These are phyloP conservation scores for Nerophis lumbriciformis DNA, from an alignment of 2,113 vertebrate species.

Conservation along the genomic window DNA sequence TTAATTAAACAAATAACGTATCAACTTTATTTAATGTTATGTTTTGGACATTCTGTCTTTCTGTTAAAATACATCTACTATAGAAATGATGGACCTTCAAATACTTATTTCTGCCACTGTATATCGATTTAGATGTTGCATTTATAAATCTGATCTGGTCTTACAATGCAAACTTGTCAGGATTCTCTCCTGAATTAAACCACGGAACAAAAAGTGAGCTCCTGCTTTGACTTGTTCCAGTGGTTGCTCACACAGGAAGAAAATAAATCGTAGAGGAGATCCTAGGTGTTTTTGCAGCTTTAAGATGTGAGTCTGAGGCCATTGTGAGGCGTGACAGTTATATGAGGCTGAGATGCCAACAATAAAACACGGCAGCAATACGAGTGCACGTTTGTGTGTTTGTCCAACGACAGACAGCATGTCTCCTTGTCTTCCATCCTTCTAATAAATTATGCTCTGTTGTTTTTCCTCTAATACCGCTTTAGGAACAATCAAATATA, in stretches of 20 bases:
- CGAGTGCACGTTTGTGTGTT: constrained; percentile 1
- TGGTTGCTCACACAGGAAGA: constrained; percentile 23
- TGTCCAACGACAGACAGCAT: constrained; percentile 25
- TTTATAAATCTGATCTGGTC: no score
- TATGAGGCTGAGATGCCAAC: constrained; percentile 21
- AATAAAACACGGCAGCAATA: neutral
- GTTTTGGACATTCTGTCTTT: no score
- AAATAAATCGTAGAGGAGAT: constrained; percentile 11
- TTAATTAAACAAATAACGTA: no score
- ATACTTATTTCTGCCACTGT: no score
- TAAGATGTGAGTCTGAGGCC: neutral
- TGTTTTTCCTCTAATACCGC: constrained; percentile 40
- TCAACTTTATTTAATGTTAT: no score
- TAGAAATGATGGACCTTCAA: no score
- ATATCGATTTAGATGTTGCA: no score
- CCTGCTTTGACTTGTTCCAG: neutral
- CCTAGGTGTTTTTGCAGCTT: neutral
- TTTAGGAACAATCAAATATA: constrained; percentile 58
- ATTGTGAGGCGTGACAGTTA: constrained; percentile 40
- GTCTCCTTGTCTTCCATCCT: constrained; percentile 39
- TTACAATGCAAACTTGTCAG: no score
- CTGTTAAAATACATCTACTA: no score
- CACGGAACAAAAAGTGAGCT: neutral
- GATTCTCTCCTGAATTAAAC: no score
- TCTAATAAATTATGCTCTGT: constrained; percentile 44